These are phyloP conservation scores for Mya arenaria DNA, from an alignment of 1,140 invertebrate genomes.

Conservation along the genomic window DNA sequence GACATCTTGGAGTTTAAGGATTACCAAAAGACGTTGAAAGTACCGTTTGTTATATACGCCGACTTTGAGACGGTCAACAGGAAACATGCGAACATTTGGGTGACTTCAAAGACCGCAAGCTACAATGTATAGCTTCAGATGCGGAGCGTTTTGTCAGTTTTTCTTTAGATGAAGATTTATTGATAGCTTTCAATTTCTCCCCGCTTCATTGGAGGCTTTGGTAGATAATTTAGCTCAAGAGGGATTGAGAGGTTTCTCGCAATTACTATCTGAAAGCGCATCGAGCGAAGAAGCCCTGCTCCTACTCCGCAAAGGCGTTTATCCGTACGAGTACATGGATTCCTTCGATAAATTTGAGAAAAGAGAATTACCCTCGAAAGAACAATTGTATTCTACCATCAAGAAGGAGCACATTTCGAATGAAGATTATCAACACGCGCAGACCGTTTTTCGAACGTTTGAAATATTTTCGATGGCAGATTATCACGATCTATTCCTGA, in stretches of 20 bases:
- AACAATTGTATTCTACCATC: slow-evolving; percentile 34
- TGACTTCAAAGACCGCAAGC: slow-evolving; percentile 61
- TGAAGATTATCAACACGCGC: slow-evolving; percentile 52
- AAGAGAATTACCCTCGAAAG: background rate
- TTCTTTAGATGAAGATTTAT: slow-evolving; percentile 47
- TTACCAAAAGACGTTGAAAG: slow-evolving; percentile 18
- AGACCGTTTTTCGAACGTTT: slow-evolving; percentile 35
- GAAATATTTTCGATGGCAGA: slow-evolving; percentile 18
- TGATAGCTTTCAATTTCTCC: slow-evolving; percentile 44
- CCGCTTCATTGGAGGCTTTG: slow-evolving; percentile 20
- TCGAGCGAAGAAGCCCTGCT: slow-evolving; percentile 7
- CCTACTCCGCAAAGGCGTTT: slow-evolving; percentile 47
- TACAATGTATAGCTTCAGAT: slow-evolving; percentile 76
- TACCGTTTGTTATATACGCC: slow-evolving; percentile 15
- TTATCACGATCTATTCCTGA: slow-evolving; percentile 58
- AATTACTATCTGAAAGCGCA: slow-evolving; percentile 11
- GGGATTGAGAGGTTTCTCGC: slow-evolving; percentile 7
- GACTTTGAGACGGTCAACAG: background rate
- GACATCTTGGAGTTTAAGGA: slow-evolving; percentile 24
- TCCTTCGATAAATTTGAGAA: slow-evolving; percentile 36
- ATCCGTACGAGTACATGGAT: slow-evolving; percentile 50
- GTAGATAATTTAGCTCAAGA: slow-evolving; percentile 43
- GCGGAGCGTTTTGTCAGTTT: slow-evolving; percentile 75
- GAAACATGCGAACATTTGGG: slow-evolving; percentile 64
- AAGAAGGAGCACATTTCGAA: slow-evolving; percentile 17